These are phyloP conservation scores for Arvicanthis niloticus DNA, from an alignment of 2,113 vertebrate species.

Conservation along the genomic window DNA sequence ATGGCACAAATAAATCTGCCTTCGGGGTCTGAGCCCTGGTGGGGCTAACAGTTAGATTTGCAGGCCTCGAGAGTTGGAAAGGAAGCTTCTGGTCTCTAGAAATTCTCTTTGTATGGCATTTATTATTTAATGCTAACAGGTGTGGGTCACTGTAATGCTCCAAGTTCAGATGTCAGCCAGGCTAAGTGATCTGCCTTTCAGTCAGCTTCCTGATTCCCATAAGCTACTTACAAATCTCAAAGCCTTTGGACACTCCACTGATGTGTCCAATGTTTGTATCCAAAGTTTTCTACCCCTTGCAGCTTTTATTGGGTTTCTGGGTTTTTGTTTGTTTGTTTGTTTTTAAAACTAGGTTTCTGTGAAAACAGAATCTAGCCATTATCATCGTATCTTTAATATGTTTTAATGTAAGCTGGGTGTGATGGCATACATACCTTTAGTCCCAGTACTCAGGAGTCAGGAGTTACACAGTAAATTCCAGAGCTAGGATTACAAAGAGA, in stretches of 20 bases:
- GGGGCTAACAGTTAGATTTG: not conserved
- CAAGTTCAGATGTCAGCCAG: not conserved
- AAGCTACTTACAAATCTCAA: not conserved
- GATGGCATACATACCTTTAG: not conserved
- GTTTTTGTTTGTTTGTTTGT: not conserved
- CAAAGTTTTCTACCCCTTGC: not conserved
- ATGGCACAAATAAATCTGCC: not conserved
- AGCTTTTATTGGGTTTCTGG: not conserved
- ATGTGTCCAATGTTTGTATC: not conserved
- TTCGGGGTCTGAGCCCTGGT: not conserved
- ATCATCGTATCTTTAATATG: not conserved
- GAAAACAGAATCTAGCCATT: not conserved
- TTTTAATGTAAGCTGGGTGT: not conserved
- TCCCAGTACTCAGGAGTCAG: not conserved
- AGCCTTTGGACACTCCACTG: not conserved
- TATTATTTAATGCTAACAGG: not conserved
- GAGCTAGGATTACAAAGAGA: not conserved
- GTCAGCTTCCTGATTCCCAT: slow-evolving; percentile 5
- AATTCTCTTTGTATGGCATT: not conserved
- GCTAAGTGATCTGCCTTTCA: not conserved
- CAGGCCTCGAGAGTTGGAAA: slow-evolving; percentile 7
- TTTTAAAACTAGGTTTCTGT: not conserved
- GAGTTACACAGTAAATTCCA: not conserved
- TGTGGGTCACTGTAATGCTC: not conserved
- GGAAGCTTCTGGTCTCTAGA: not conserved